phyloP scores from a whole-genome alignment of 1,140 invertebrate species.

The Drosophila sechellia region DNA sequence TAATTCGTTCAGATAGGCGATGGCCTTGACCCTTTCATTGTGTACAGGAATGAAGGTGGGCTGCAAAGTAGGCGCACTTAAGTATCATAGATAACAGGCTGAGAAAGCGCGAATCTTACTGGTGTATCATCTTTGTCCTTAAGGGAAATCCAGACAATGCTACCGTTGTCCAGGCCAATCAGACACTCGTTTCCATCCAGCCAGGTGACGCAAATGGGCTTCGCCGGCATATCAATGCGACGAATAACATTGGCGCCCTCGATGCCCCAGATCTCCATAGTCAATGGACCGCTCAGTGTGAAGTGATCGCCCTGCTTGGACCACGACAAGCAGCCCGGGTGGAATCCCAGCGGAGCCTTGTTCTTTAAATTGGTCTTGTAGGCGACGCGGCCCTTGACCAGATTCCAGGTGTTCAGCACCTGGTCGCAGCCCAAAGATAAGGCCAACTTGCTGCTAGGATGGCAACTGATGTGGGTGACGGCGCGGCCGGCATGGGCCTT shows the following conservation, averaged over 20 bases:
- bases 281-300: constrained; percentile 88
- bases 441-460: constrained; percentile 95
- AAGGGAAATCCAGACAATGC: constrained; percentile 88
- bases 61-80: constrained; percentile 8
- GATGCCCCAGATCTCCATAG: constrained; percentile 91
- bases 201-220: constrained; percentile 88
- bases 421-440: constrained; percentile 94
- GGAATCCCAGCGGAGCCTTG: constrained; percentile 86
- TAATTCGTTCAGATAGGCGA: constrained; percentile 85
- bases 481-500: constrained; percentile 89
- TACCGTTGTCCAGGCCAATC: constrained; percentile 90
- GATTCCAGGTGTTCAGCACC: constrained; percentile 95
- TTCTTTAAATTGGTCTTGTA: constrained; percentile 93
- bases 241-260: constrained; percentile 88
- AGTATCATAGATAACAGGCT: background rate
- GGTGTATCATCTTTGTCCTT: constrained; percentile 55
- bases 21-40: constrained; percentile 88
- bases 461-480: constrained; percentile 90
- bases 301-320: constrained; percentile 90
- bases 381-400: constrained; percentile 93
- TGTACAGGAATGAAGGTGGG: constrained; percentile 86
- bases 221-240: constrained; percentile 86
- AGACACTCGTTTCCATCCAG: constrained; percentile 87
- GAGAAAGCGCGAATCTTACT: constrained; percentile 16
- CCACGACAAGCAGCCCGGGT: constrained; percentile 87